Conservation (phyloP, 2,113 vertebrate genomes). For the Melanotaenia duboulayi region DNA sequence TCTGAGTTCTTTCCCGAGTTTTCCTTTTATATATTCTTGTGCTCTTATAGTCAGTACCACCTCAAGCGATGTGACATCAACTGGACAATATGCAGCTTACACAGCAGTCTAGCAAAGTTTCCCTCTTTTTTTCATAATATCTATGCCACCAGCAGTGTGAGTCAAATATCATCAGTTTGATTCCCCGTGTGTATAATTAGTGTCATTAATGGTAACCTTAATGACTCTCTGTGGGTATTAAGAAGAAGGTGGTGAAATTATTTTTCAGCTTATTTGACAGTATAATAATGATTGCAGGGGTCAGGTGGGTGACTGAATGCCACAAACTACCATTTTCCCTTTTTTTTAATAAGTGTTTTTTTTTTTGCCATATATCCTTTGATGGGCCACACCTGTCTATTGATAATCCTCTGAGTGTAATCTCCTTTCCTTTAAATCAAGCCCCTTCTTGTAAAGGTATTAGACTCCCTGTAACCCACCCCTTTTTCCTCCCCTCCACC, state of each 20-base stretch:
- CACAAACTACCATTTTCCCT: conserved; percentile 18
- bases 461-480: conserved; percentile 13
- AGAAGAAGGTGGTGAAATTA: conserved; percentile 32
- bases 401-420: conserved; percentile 4
- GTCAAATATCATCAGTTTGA: conserved; percentile 65
- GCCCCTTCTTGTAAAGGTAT: background rate
- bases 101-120: conserved; percentile 38
- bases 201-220: conserved; percentile 45
- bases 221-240: conserved; percentile 52
- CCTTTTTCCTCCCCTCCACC: conserved; percentile 6
- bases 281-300: conserved; percentile 32
- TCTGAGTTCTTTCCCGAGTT: background rate
- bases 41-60: background rate
- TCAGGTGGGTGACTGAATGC: conserved; percentile 39
- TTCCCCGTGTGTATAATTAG: conserved; percentile 61
- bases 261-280: conserved; percentile 30
- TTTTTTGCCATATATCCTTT: background rate
- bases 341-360: conserved; percentile 18
- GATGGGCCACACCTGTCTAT: conserved; percentile 10
- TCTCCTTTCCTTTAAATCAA: conserved; percentile 7
- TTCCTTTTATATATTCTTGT: background rate
- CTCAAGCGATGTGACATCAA: conserved; percentile 38
- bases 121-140: conserved; percentile 12
- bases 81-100: conserved; percentile 15
- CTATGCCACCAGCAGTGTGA: conserved; percentile 45